Conservation (phyloP, 2,888 invertebrate species). For the Pachymerium ferrugineum region DNA sequence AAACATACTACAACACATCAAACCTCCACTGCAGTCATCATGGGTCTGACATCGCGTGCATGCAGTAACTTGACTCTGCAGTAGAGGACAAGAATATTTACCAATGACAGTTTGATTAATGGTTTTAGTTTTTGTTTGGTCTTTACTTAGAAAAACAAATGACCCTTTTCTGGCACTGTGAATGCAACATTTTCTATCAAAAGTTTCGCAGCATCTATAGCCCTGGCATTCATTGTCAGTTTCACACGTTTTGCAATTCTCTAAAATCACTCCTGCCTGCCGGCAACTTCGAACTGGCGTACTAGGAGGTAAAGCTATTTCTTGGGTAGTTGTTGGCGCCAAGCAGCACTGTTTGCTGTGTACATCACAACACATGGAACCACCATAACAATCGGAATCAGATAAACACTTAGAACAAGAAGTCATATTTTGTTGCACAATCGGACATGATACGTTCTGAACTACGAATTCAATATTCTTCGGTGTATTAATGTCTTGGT, state of each 20-base stretch:
- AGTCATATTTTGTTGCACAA: background rate
- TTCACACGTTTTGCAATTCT: background rate
- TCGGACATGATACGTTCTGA: background rate
- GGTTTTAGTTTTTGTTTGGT: no score
- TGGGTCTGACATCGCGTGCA: no score
- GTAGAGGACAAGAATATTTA: no score
- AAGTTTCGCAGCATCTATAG: background rate
- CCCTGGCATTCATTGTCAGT: background rate
- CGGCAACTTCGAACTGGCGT: background rate
- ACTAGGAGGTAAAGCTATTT: background rate
- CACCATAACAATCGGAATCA: background rate
- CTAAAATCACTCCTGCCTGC: background rate
- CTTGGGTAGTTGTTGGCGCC: background rate
- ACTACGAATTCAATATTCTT: no score
- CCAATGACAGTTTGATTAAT: no score
- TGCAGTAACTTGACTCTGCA: no score
- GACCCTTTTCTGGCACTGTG: no score
- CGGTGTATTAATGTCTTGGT: background rate
- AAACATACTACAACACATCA: no score
- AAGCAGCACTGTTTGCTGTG: background rate
- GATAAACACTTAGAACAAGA: background rate
- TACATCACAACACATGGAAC: background rate
- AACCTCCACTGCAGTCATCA: no score
- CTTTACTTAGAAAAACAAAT: no score
- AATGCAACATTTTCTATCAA: background rate